Evolutionary conservation across 2,888 invertebrate species (phyloP).

Genomic region (Amiota minor): DNA sequence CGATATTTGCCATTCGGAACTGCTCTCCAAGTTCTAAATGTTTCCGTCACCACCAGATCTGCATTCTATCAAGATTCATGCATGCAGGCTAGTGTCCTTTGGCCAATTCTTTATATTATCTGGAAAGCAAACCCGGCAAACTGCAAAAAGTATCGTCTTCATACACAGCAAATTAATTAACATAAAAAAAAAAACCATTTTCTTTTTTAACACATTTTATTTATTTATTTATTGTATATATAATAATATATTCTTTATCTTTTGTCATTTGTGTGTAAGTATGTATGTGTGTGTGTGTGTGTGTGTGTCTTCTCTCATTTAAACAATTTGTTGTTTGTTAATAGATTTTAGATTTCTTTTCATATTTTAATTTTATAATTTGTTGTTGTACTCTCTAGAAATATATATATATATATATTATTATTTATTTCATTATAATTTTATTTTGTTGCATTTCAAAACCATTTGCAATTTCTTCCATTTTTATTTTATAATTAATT

Average conservation of each 20-base stretch:
- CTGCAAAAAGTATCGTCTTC: neutral
- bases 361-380: slow-evolving; percentile 40
- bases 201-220: slow-evolving; percentile 58
- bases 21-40: too few relatives aligned
- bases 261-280: too few relatives aligned
- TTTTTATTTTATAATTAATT: slow-evolving; percentile 9
- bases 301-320: too few relatives aligned
- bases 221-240: slow-evolving; percentile 51
- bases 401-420: slow-evolving; percentile 34
- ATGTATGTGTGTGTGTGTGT: too few relatives aligned
- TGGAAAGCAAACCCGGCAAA: too few relatives aligned
- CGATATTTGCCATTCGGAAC: too few relatives aligned
- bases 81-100: too few relatives aligned
- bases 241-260: slow-evolving; percentile 23
- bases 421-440: slow-evolving; percentile 29
- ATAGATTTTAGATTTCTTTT: slow-evolving; percentile 34
- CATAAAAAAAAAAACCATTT: neutral
- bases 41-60: too few relatives aligned
- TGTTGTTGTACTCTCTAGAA: slow-evolving; percentile 32
- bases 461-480: neutral
- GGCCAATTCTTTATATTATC: too few relatives aligned
- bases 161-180: too few relatives aligned
- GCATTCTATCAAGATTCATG: too few relatives aligned
- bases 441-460: slow-evolving; percentile 14
- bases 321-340: slow-evolving; percentile 14